phyloP scores from a whole-genome alignment of 2,888 invertebrate genomes.

The Acrobasis suavella region DNA sequence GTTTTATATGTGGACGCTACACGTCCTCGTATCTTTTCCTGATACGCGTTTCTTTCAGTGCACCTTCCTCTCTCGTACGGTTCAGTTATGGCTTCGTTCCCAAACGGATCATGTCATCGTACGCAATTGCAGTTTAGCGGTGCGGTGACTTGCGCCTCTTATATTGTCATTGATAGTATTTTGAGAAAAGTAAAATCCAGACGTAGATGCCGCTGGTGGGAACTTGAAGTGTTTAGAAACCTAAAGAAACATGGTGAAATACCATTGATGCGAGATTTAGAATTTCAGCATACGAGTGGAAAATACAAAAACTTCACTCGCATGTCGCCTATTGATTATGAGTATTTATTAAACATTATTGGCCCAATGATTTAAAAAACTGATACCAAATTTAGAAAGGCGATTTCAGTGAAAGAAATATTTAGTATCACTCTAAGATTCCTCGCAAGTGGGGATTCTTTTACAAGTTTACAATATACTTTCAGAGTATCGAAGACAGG shows the following conservation, averaged over 20 bases:
- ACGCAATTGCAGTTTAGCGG: too few species aligned
- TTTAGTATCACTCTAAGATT: too few species aligned
- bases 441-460: constrained; percentile 4
- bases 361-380: not conserved
- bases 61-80: too few species aligned
- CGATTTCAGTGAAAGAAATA: too few species aligned
- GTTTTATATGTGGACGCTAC: too few species aligned
- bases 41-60: too few species aligned
- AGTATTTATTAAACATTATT: constrained; percentile 27
- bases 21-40: too few species aligned
- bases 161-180: too few species aligned
- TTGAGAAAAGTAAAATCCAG: constrained; percentile 27
- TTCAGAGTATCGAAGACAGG: constrained; percentile 7
- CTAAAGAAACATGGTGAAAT: constrained; percentile 28
- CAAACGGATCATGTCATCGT: too few species aligned
- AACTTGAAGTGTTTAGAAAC: constrained; percentile 29
- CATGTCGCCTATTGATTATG: not conserved
- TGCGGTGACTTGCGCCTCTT: too few species aligned
- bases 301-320: not conserved
- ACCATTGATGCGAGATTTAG: constrained; percentile 27
- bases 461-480: constrained; percentile 10
- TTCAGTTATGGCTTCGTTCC: too few species aligned
- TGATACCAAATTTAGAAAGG: too few species aligned
- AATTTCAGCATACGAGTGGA: not conserved
- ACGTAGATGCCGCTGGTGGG: constrained; percentile 26